A percentile compares a stretch with the other conserved stretches of the same genome.
Conservation (phyloP, 2,113 vertebrate species). For the Microcebus tavaratra region DNA sequence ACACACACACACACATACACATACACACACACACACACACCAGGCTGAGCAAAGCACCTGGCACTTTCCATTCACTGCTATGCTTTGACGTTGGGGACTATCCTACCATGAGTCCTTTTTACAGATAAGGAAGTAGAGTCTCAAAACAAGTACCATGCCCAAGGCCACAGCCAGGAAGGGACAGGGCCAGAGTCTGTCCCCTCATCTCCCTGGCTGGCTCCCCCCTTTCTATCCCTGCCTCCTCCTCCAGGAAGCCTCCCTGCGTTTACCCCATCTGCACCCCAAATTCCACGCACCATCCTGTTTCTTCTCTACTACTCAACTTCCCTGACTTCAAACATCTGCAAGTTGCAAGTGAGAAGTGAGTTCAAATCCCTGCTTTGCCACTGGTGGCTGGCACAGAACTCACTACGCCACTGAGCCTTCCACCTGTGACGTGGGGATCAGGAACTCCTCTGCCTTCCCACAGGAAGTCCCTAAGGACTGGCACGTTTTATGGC, state of each 20-base stretch:
- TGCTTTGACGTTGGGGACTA: fast-evolving
- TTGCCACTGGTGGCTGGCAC: too few relatives aligned
- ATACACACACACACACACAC: too few relatives aligned
- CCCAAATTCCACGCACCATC: neutral
- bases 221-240: neutral
- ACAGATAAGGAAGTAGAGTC: neutral
- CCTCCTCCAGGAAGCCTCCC: slow-evolving; percentile 5
- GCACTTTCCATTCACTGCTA: neutral
- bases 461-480: neutral
- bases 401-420: neutral
- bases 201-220: neutral
- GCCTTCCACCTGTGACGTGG: neutral
- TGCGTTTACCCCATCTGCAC: neutral
- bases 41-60: neutral
- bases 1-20: too few relatives aligned
- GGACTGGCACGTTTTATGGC: neutral
- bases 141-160: neutral
- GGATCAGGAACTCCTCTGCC: neutral
- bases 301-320: neutral
- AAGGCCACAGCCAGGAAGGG: neutral
- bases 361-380: neutral
- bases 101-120: neutral
- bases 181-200: neutral
- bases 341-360: neutral
- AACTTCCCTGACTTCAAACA: neutral